Percentiles rank a stretch among this genome's conserved stretches.
Conservation (phyloP, 2,113 vertebrate species). For the Lutjanus erythropterus region DNA sequence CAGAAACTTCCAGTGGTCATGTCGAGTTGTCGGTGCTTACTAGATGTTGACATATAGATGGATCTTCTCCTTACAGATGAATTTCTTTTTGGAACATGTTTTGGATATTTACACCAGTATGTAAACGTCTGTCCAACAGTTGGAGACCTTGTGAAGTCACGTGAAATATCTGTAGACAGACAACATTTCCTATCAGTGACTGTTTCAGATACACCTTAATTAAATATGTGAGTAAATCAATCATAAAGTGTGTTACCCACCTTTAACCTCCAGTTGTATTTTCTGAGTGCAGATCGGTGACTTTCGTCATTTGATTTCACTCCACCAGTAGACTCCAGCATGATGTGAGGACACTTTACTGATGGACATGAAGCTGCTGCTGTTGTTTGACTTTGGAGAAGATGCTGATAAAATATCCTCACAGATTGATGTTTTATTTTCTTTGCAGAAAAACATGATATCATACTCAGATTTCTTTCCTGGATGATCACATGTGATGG, state of each 20-base stretch:
- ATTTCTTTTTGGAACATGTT: accelerated
- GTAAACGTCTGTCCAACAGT: background rate
- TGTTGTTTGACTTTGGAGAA: accelerated
- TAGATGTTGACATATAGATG: background rate
- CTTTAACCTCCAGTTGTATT: accelerated
- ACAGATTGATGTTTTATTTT: background rate
- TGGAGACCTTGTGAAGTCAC: accelerated
- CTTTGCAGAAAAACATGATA: slow-evolving; percentile 30
- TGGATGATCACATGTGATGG: background rate
- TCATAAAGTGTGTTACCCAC: slow-evolving; percentile 6
- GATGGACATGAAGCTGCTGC: slow-evolving; percentile 21
- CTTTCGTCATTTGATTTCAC: accelerated
- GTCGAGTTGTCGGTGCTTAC: accelerated
- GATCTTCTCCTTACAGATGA: slow-evolving; percentile 48
- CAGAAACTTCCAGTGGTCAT: background rate
- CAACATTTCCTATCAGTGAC: no score
- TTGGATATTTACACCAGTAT: slow-evolving; percentile 15
- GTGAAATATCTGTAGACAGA: background rate
- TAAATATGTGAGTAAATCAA: background rate
- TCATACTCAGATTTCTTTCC: accelerated
- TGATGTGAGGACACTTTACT: background rate
- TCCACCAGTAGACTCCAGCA: slow-evolving; percentile 39
- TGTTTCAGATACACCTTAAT: background rate
- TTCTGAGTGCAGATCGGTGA: accelerated
- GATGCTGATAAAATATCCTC: background rate